Base-by-base conservation (phyloP, 2,113 vertebrate genomes). In the Perca flavescens region DNA sequence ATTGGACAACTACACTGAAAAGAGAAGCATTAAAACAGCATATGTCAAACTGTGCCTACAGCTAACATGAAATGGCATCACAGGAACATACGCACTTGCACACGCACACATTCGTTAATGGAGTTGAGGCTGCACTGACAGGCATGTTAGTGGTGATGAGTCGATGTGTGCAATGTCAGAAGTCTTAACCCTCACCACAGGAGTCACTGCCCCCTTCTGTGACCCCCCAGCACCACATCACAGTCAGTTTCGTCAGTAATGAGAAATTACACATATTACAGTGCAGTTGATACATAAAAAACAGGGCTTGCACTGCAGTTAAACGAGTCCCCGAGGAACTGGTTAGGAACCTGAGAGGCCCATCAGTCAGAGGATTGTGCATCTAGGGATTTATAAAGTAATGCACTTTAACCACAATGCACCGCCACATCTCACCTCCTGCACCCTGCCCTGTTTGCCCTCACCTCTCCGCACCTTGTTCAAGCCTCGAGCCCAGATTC, bases 281-380 rank as follows among this genome's bases (percentile, higher is more conserved):
- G 62, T 47, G 52, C 85, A 80, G 93, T 85, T 87, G 82, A 93
- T 93, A 90, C 83, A 88, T 75, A 81, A 84, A 80, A 89, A 77
- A 40, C 53, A 14, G 31, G 82, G 77, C 79, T 80, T 22, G 82
- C 25, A 12, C 82, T 14, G 15, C 78, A 72, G 85, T 86, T 89
- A 92, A 95, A 94, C 84, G 83, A 94, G 93, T 85, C 95, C 85
- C 89, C 0, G 0, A 87, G 94, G 91, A 84, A 40, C 21, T 11
- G 53, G 25, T 14, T 50, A 34, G 88, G 74, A 89, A 93, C 65
- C 53, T 0, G 71, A 92, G 85, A 92, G 61, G 79, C 56, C 47
- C 58, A 69, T 65, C 75, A 10, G 79, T 82, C 82, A 73, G 68
- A 40, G 40, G 72, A 65, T 83, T 69, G 36, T 28, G 61, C 34